Percentiles rank a stretch among this genome's conserved stretches.
Conservation (phyloP, 2,797 vertebrate genomes). For the Parauchenoglanis ngamensis region DNA sequence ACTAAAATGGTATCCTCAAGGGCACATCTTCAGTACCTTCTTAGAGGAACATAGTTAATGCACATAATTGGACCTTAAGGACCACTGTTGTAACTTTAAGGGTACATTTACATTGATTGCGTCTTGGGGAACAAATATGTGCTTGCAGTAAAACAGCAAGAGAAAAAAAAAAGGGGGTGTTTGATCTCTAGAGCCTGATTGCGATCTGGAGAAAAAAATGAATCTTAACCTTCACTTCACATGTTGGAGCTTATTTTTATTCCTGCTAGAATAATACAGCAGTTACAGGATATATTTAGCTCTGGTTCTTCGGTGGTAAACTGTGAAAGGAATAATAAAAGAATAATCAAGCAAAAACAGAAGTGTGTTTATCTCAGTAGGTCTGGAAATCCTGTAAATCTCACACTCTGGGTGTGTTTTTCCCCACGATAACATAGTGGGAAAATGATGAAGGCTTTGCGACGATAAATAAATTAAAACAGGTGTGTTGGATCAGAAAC, state of each 20-base stretch:
- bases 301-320: neutral
- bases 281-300: neutral
- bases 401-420: neutral
- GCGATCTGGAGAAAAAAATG: neutral
- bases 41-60: neutral
- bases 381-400: neutral
- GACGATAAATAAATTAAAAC: neutral
- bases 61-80: slow-evolving; percentile 1
- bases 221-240: neutral
- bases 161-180: neutral
- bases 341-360: neutral
- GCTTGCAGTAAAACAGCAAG: neutral
- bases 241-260: neutral
- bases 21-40: neutral
- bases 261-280: neutral
- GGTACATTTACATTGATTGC: neutral
- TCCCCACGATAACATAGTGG: neutral
- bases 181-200: slow-evolving; percentile 19
- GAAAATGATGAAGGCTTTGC: neutral
- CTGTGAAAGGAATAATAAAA: neutral
- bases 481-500: slow-evolving; percentile 4
- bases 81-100: neutral
- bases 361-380: neutral
- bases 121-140: neutral
- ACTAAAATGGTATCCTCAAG: neutral